Evolutionary conservation across 1,140 invertebrate species (phyloP), one percentile per base, ranked within the genome.

Genomic region (Zaprionus davidi): DNA sequence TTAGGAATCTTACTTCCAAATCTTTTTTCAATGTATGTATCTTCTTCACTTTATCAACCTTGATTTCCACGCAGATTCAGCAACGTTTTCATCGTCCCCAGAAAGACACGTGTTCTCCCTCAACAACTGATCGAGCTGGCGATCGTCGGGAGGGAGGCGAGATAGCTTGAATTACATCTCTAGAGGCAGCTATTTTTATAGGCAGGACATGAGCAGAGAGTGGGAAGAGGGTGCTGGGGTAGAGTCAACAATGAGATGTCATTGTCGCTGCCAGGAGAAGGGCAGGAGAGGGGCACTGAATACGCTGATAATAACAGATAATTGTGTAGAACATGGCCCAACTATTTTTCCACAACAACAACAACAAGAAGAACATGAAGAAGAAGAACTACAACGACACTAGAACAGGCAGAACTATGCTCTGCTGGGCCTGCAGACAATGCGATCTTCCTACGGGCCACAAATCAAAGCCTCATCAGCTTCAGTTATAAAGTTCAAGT

Each of bases 251-350:
- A 90, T 85, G 86, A 90, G 81, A 85, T 90, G 86, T 90, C 81
- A 90, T 85, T 82, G 78, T 82, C 67, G 85, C 69, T 53, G 46
- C 69, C 62, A 24, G 22, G 36, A 49, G 22, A 20, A 38, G 17
- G 2, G 36, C 13, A 26, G 36, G 46, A 65, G 22, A 62, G 57
- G 44, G n/a, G 41, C 66, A 60, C 53, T 78, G 76, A 84, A 85
- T 76, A 78, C 62, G 73, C 84, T 83, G 85, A 90, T 90, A 90
- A 90, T 90, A 90, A 90, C 85, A 91, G 87, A 86, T 91, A 91
- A 91, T 91, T 91, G 87, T 91, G 87, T 91, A 91, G 88, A 91
- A 91, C 87, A 91, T 91, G 87, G 88, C 83, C 81, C 78, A 91
- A 83, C 87, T 91, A 91, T 91, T 91, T 91, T 64, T 72, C 71